Conservation (phyloP, 2,797 vertebrate genomes). For the Sebastes minor region DNA sequence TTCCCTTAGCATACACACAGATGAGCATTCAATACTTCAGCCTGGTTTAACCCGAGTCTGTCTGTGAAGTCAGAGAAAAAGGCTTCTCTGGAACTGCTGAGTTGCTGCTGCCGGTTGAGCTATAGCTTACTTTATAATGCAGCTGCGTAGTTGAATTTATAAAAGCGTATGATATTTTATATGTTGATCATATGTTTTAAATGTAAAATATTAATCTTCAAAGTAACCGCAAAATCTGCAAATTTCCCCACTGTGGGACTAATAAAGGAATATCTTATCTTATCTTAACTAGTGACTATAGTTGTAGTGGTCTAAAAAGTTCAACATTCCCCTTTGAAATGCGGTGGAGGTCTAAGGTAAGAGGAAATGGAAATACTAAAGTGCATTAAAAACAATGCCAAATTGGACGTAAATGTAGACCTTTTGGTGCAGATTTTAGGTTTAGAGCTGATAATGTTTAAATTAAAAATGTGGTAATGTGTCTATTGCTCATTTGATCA, state of each 20-base stretch:
- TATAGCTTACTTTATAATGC: neutral
- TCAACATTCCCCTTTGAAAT: neutral
- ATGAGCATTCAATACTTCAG: neutral
- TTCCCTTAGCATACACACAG: neutral
- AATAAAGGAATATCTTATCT: too few species aligned
- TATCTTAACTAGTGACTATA: neutral
- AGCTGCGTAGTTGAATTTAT: neutral
- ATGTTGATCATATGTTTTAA: neutral
- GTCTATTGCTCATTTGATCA: neutral
- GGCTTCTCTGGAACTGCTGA: neutral
- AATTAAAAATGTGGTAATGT: neutral
- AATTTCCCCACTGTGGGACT: too few species aligned
- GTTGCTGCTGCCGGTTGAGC: neutral
- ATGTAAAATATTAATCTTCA: neutral
- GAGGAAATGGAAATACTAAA: too few species aligned
- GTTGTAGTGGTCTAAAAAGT: neutral
- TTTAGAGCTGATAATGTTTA: neutral
- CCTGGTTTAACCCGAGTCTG: neutral
- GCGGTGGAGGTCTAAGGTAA: neutral
- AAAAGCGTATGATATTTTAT: neutral
- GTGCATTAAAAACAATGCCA: too few species aligned
- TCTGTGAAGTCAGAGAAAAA: neutral
- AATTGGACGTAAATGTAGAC: rapidly evolving
- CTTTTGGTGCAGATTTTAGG: neutral
- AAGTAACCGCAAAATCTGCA: neutral